phyloP scores from a whole-genome alignment of 1,140 invertebrate genomes.

The Myzus persicae region DNA sequence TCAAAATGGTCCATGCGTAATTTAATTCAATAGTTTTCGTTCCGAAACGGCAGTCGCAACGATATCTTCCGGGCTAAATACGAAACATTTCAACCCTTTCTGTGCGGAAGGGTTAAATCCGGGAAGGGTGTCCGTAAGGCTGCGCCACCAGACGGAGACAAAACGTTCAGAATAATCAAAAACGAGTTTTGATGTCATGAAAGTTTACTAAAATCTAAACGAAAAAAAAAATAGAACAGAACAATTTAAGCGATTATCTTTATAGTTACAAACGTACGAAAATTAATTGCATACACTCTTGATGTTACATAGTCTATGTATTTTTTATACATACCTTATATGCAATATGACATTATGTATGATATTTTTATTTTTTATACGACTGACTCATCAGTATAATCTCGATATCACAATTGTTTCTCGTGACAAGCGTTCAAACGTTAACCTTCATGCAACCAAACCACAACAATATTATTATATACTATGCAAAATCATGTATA shows the following conservation, averaged over 20 bases:
- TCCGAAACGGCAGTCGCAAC: neutral
- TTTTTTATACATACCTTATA: neutral
- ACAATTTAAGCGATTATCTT: neutral
- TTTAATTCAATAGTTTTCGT: neutral
- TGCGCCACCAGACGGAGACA: slow-evolving; percentile 20
- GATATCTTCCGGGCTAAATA: slow-evolving; percentile 42
- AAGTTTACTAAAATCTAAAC: neutral
- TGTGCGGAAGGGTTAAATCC: slow-evolving; percentile 10
- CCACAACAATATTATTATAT: neutral
- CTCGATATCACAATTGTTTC: no score
- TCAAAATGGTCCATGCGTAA: neutral
- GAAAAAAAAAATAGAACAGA: neutral
- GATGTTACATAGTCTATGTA: neutral
- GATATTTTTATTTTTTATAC: neutral
- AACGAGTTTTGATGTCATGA: neutral
- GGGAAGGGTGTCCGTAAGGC: slow-evolving; percentile 30
- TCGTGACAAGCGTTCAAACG: neutral
- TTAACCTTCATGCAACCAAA: neutral
- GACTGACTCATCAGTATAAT: neutral
- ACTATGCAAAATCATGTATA: neutral
- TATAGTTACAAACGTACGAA: neutral
- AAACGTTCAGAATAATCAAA: slow-evolving; percentile 4
- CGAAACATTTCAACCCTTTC: slow-evolving; percentile 41
- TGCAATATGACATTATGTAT: neutral
- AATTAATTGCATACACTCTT: neutral